Base-by-base conservation (phyloP, 2,888 invertebrate genomes). In the Hemaris fuciformis region DNA sequence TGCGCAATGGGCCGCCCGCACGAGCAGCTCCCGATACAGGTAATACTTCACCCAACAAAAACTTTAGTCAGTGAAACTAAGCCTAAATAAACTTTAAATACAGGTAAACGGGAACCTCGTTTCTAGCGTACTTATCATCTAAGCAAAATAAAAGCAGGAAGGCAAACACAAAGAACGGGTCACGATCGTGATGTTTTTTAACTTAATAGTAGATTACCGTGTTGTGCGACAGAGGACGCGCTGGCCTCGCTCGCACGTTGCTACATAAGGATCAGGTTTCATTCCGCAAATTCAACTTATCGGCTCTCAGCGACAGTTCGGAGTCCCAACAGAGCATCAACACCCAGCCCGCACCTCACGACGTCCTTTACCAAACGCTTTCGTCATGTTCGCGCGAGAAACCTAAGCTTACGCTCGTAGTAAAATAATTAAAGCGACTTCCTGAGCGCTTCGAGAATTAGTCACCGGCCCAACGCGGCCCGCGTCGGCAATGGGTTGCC, bases 201-300 rank as follows among this genome's bases (percentile, higher is more conserved):
- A 31, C 3, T 10, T 1, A 27, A 18, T 53, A 48, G 53, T 53
- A 31, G 18, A 53, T 31, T 10, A 7, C 46, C 23, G 18, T 53
- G 53, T 23, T 13, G 23, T 48, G 64, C 64, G 60, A 67, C 70
- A 65, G 63, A 74, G 74, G 71, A 73, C 80, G 78, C 71, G 73
- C 76, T 74, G 89, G 81, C 88, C 89, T 89, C 86, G 88, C 81
- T 80, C 81, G 84, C 86, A 77, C 83, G 85, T 80, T 83, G 76
- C 81, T 82, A 80, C 84, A 79, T 78, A 83, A 80, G 77, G 87
- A 88, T 91, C 88, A 83, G 79, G 87, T 90, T 89, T 86, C 91
- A 84, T 91, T 91, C 91, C 91, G 91, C 89, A 91, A 90, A 87
- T 81, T 85, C 84, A 77, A 90, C 87, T 90, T 89, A 86, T 79